Conservation (phyloP, 2,113 vertebrate genomes). For the Polyodon spathula region DNA sequence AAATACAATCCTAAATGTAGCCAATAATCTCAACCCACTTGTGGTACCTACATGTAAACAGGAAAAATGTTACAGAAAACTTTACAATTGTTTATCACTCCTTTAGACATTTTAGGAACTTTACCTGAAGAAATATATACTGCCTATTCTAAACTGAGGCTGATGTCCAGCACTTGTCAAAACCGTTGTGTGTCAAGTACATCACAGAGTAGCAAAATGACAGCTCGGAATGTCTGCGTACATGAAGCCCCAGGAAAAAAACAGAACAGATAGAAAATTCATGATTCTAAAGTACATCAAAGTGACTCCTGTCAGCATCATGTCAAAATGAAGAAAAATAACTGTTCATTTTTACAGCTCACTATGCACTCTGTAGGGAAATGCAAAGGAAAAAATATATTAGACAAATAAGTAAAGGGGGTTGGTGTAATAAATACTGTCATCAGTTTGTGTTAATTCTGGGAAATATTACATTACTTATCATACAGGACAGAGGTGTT, state of each 20-base stretch:
- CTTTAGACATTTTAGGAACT: constrained; percentile 72
- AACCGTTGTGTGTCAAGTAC: constrained; percentile 83
- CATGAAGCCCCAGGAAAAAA: constrained; percentile 85
- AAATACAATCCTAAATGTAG: no score
- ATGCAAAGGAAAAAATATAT: constrained; percentile 10
- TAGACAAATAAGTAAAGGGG: constrained; percentile 4
- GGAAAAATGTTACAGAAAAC: background rate
- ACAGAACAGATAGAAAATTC: constrained; percentile 88
- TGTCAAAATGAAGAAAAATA: constrained; percentile 73
- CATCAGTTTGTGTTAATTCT: background rate
- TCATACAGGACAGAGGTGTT: no score
- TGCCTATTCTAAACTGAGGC: constrained; percentile 67
- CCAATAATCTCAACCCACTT: background rate
- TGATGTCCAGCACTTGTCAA: constrained; percentile 97
- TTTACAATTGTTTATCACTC: constrained; percentile 42
- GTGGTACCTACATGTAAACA: background rate
- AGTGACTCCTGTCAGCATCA: constrained; percentile 95
- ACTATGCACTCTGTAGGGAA: constrained; percentile 15
- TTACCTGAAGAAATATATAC: constrained; percentile 88
- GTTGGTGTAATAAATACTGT: background rate
- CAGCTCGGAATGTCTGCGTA: constrained; percentile 96
- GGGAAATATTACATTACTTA: no score
- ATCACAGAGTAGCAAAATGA: constrained; percentile 86
- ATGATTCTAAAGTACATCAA: constrained; percentile 91
- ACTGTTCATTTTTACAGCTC: constrained; percentile 92